Percentiles rank a stretch among this genome's conserved stretches.
These are phyloP conservation scores for Brienomyrus longianalis DNA, from an alignment of 2,113 vertebrate species.

Conservation along the genomic window DNA sequence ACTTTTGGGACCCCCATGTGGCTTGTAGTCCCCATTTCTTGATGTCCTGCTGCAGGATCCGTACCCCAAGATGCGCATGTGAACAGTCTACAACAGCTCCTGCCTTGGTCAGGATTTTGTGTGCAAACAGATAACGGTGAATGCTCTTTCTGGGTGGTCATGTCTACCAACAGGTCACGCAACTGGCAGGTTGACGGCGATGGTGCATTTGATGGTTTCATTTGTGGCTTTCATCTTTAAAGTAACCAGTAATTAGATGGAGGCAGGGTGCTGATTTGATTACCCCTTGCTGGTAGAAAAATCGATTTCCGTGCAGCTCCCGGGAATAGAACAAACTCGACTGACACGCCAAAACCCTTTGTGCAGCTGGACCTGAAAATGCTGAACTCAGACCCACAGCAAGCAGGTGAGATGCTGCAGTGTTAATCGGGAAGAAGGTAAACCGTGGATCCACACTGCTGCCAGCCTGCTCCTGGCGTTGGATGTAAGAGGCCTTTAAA, in stretches of 20 bases:
- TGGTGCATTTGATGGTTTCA: background rate
- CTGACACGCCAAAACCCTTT: background rate
- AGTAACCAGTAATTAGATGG: background rate
- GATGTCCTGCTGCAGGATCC: background rate
- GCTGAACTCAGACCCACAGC: background rate
- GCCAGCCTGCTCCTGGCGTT: background rate
- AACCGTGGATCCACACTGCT: background rate
- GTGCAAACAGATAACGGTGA: background rate
- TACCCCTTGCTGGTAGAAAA: background rate
- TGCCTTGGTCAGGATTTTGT: background rate
- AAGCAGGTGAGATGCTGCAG: background rate
- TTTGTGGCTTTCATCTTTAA: background rate
- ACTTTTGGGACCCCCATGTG: background rate
- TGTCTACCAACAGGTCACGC: background rate
- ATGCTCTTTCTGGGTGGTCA: background rate
- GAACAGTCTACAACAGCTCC: background rate
- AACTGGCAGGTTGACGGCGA: background rate
- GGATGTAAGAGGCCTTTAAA: constrained; percentile 25
- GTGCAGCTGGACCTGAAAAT: background rate
- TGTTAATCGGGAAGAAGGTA: background rate
- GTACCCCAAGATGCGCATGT: background rate
- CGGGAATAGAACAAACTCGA: background rate
- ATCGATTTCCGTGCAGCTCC: background rate
- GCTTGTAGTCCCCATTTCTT: background rate
- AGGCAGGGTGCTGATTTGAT: background rate